Evolutionary conservation across 2,113 vertebrate genomes (phyloP), one percentile per base, ranked within the genome.

Genomic region (Todiramphus chloris): DNA sequence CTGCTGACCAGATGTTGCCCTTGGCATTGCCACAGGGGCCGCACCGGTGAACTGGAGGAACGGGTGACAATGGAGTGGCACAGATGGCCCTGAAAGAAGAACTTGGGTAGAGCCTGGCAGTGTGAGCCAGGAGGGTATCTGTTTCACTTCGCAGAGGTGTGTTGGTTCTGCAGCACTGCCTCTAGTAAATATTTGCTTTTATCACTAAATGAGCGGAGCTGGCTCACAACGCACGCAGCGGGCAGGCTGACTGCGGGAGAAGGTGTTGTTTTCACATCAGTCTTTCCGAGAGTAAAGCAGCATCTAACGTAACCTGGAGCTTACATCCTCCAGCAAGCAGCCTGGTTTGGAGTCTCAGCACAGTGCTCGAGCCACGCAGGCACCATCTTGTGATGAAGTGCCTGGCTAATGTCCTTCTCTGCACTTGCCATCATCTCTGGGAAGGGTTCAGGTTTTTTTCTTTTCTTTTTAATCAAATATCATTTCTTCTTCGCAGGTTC

Each of bases 401-500:
- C 51, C 48, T 50, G 60, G 59, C 75, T 77, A 33, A 16, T 5
- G 27, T 46, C 63, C 70, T 75, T 66, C 79, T 0, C 0, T n/a
- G 35, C 2, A 0, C 44, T 77, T 46, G 16, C 82, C 37, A 16
- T 76, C 41, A 9, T 68, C 76, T 67, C 64, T 53, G 15, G 48
- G 35, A 83, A 87, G 60, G 43, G n/a, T 33, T 39, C 24, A 24
- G 50, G 12, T 13, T 41, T 13, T 13, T 70, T 43, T 21, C 13
- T 59, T 87, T 46, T 35, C n/a, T 31, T 83, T 90, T 81, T 87
- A 78, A 94, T 60, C 81, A 48, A 84, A 79, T 60, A 50, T 72
- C 9, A 28, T 95, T 80, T 93, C 35, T 89, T 74, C 77, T 72
- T 95, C 80, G 60, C 94, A 97, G 97, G 53, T 84, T 89, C 83